Percentiles rank a stretch among this genome's conserved stretches.
phyloP scores from a whole-genome alignment of 2,797 vertebrate species.

The Agapornis canus region DNA sequence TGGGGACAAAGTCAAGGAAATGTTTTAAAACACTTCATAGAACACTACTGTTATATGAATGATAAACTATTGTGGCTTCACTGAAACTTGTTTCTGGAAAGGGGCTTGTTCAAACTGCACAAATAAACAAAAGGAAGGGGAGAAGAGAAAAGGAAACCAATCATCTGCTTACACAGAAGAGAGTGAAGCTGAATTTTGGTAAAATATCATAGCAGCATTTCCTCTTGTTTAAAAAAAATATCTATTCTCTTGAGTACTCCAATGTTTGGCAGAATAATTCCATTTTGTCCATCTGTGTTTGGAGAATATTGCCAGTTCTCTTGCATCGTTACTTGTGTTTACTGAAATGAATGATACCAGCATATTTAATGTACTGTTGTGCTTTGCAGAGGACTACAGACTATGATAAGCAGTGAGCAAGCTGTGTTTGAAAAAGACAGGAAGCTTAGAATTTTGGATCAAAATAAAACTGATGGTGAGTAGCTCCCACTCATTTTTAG shows the following conservation, averaged over 20 bases:
- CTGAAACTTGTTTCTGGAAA: background rate
- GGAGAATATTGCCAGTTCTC: slow-evolving; percentile 57
- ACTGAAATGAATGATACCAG: slow-evolving; percentile 47
- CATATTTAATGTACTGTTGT: slow-evolving; percentile 52
- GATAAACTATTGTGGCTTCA: background rate
- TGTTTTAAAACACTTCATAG: background rate
- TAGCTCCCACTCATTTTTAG: slow-evolving; percentile 18
- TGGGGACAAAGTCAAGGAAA: background rate
- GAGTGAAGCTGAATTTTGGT: slow-evolving; percentile 4
- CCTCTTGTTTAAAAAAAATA: background rate
- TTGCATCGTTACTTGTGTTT: slow-evolving; percentile 24
- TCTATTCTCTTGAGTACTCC: slow-evolving; percentile 37
- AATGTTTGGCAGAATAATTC: slow-evolving; percentile 57
- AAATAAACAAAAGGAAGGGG: background rate
- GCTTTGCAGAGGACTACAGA: slow-evolving; percentile 70
- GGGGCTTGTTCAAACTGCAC: background rate
- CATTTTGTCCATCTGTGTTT: slow-evolving; percentile 70
- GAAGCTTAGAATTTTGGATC: slow-evolving; percentile 35
- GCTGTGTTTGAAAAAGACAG: slow-evolving; percentile 31
- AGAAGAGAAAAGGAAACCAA: background rate
- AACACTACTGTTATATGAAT: background rate
- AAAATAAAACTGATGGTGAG: slow-evolving; percentile 73
- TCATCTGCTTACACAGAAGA: background rate
- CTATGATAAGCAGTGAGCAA: slow-evolving; percentile 38
- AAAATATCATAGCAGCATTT: slow-evolving; percentile 50